Conservation (phyloP, 2,888 invertebrate species). For the Campoplex nolae region DNA sequence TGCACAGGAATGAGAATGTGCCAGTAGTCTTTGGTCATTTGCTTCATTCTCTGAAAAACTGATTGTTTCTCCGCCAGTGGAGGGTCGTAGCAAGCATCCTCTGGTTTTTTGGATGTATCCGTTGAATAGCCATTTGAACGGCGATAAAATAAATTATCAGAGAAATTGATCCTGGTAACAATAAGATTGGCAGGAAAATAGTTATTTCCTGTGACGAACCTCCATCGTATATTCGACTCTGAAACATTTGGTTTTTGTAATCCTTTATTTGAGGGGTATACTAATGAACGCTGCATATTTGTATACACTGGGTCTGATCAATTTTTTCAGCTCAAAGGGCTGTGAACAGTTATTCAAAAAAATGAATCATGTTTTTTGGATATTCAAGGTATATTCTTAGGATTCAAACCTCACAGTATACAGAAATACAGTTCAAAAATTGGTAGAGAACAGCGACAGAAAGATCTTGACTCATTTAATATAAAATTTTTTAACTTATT, state of each 20-base stretch:
- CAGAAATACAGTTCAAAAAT: background rate
- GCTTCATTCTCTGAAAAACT: conserved; percentile 93
- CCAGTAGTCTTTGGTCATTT: conserved; percentile 98
- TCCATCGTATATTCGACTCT: conserved; percentile 61
- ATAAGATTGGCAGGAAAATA: conserved; percentile 22
- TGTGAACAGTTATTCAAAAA: background rate
- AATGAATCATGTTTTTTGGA: background rate
- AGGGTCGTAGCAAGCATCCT: conserved; percentile 57
- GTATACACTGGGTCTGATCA: background rate
- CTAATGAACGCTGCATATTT: background rate
- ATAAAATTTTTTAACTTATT: background rate
- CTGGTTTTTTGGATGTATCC: conserved; percentile 39
- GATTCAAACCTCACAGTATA: background rate
- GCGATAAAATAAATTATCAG: conserved; percentile 22
- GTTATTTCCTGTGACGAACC: background rate
- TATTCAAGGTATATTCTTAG: background rate
- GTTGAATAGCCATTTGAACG: conserved; percentile 36
- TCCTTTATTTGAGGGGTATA: background rate
- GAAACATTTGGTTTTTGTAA: conserved; percentile 36
- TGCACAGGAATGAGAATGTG: conserved; percentile 98
- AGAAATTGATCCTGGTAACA: conserved; percentile 6
- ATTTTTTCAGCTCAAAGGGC: background rate
- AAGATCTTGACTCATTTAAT: no score
- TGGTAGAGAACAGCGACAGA: background rate
- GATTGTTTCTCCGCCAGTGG: conserved; percentile 85